Conservation (phyloP, 2,888 invertebrate genomes). For the Coelogynopora nodosa region DNA sequence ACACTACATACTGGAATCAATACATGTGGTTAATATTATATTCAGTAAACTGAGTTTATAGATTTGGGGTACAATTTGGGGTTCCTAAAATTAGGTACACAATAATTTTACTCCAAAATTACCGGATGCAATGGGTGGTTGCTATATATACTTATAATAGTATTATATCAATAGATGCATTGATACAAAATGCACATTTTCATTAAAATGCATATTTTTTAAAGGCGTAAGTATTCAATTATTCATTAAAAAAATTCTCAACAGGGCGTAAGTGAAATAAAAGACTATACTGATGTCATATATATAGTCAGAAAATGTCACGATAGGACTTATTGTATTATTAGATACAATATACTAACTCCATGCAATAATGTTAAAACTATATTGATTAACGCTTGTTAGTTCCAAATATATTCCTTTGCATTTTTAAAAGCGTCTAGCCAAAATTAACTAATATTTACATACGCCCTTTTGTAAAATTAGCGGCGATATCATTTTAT, state of each 20-base stretch:
- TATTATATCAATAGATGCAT: too few species aligned
- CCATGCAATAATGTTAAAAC: neutral
- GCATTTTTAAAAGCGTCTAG: neutral
- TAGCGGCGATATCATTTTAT: neutral
- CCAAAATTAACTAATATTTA: neutral
- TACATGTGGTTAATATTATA: too few species aligned
- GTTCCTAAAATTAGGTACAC: too few species aligned
- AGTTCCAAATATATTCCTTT: neutral
- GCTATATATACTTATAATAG: too few species aligned
- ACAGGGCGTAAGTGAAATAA: neutral
- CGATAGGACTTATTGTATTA: neutral
- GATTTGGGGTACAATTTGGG: too few species aligned
- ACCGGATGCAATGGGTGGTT: too few species aligned
- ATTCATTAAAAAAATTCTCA: neutral
- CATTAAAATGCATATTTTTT: neutral
- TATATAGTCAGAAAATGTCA: neutral
- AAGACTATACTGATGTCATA: neutral
- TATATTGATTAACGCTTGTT: neutral
- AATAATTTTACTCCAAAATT: too few species aligned
- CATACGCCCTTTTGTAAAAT: neutral
- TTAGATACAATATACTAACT: neutral
- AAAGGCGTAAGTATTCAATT: neutral
- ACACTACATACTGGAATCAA: too few species aligned
- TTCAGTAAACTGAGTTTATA: too few species aligned
- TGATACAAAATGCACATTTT: neutral